Base-by-base conservation (phyloP, 2,113 vertebrate genomes). In the Cynocephalus volans region DNA sequence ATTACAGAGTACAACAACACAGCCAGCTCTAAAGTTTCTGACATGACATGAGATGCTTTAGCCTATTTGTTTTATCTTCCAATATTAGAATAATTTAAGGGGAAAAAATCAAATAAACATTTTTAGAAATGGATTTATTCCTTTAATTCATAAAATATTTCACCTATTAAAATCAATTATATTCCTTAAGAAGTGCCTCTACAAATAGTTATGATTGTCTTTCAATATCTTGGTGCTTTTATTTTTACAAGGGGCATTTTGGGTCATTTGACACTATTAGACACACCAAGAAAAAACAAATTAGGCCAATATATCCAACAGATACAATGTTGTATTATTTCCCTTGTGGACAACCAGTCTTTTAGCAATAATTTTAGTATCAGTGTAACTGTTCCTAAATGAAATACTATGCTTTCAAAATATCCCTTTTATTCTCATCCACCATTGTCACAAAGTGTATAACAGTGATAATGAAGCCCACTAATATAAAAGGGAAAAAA, bases 201-300 rank as follows among this genome's bases (percentile, higher is more conserved):
- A 45, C 95, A 80, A 85, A 64, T 13, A 87, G 82, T 69, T 96
- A 33, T 33, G 54, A 62, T 83, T 92, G 90, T 97, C 72, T 48
- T 90, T 79, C 13, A 92, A 4, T 85, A 83, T 26, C 9, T 86
- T 79, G 33, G 65, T 58, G 60, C 2, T 92, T 52, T 85, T 24
- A 58, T 77, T 62, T 90, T 48, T 31, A 77, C 5, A 54, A 86
- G 11, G n/a, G 41, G 41, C n/a, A 31, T 69, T 77, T 75, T 23
- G n/a, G 70, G 72, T 58, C 14, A 45, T 21, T 6, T 33, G 56
- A 52, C 26, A 67, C 31, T 62, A 12, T 23, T 67, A 45, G n/a
- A 28, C 36, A 86, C 3, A 60, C 2, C 3, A 70, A n/a, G 33
- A 50, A 69, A 69, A 90, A 73, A 33, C 14, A 69, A 33, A 69